Conservation (phyloP, 2,888 invertebrate genomes). For the Suillia variegata region DNA sequence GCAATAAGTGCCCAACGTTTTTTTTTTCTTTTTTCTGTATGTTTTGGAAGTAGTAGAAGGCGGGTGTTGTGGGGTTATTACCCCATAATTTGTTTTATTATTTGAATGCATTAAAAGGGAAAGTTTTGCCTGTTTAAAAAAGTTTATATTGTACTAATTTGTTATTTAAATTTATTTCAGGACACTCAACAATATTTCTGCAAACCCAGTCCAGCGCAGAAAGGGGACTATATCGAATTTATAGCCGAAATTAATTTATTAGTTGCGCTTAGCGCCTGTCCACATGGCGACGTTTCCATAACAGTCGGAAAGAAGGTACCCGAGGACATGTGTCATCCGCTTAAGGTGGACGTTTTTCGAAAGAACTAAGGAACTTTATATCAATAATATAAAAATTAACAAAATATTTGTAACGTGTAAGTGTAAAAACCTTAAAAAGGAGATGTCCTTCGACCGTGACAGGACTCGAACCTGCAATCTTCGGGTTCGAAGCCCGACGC, state of each 20-base stretch:
- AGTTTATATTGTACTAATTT: no score
- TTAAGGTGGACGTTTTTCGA: slow-evolving; percentile 60
- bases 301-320: slow-evolving; percentile 59
- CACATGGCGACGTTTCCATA: slow-evolving; percentile 62
- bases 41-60: no score
- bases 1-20: background rate
- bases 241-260: slow-evolving; percentile 64
- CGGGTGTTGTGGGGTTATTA: background rate
- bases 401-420: background rate
- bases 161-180: slow-evolving; percentile 35
- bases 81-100: no score
- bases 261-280: slow-evolving; percentile 62
- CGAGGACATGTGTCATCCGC: slow-evolving; percentile 58
- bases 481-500: slow-evolving; percentile 5
- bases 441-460: background rate
- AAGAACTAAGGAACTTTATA: slow-evolving; percentile 22
- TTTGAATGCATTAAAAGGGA: no score
- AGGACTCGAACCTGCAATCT: slow-evolving; percentile 7
- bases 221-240: slow-evolving; percentile 63
- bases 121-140: no score
- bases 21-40: background rate
- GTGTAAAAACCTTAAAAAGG: background rate
- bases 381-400: background rate
- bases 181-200: slow-evolving; percentile 63
- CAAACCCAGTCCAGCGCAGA: slow-evolving; percentile 62